Evolutionary conservation across 2,888 invertebrate species (phyloP).

Genomic region (Tanypteryx hageni): DNA sequence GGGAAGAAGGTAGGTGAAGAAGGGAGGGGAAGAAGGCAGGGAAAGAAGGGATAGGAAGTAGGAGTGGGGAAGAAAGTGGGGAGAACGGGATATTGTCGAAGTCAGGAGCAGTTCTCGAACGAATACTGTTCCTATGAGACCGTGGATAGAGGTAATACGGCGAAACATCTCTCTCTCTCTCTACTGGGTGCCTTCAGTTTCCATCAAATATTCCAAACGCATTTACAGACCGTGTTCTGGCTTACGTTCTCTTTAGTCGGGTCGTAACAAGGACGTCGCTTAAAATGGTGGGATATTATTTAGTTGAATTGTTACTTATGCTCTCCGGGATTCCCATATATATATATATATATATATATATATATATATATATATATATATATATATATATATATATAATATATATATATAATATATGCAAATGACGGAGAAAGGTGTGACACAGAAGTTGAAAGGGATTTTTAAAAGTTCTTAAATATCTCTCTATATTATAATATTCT

Average conservation of each 20-base stretch:
- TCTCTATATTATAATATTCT: too few species aligned
- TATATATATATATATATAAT: too few species aligned
- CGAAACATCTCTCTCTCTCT: neutral
- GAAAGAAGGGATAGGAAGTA: neutral
- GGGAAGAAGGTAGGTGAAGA: too few species aligned
- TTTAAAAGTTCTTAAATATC: too few species aligned
- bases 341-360: neutral
- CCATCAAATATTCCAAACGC: slow-evolving; percentile 57
- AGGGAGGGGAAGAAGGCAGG: too few species aligned
- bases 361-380: too few species aligned
- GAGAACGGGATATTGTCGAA: slow-evolving; percentile 11
- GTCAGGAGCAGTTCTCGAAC: slow-evolving; percentile 55
- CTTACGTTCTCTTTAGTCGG: slow-evolving; percentile 41
- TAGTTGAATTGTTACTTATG: slow-evolving; percentile 49
- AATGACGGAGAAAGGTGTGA: too few species aligned
- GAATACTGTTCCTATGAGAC: slow-evolving; percentile 61
- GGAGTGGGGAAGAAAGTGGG: too few species aligned
- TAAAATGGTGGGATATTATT: slow-evolving; percentile 35
- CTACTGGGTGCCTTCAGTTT: slow-evolving; percentile 17
- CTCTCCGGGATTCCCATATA: neutral
- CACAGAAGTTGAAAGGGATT: too few species aligned
- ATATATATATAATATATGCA: too few species aligned
- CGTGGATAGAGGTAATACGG: slow-evolving; percentile 30
- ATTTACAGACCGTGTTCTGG: slow-evolving; percentile 55
- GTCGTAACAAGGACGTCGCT: slow-evolving; percentile 42